These are phyloP conservation scores for Phataginus tricuspis DNA, from an alignment of 2,797 vertebrate species.

Conservation along the genomic window DNA sequence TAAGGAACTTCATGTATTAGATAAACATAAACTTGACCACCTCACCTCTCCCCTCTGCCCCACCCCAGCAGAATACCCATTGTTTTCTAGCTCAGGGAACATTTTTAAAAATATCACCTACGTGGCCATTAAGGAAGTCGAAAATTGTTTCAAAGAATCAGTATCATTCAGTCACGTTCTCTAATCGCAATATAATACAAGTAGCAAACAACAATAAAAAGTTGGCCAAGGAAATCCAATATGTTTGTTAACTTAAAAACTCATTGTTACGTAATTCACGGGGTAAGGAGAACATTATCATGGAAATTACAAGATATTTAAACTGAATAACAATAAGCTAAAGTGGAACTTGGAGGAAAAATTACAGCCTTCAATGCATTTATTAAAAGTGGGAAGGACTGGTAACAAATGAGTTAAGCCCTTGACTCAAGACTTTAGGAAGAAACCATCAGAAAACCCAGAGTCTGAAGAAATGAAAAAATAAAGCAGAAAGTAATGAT, in stretches of 20 bases:
- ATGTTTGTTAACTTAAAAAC: slow-evolving; percentile 41
- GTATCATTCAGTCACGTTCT: slow-evolving; percentile 24
- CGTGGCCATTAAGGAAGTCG: neutral
- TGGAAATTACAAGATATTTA: slow-evolving; percentile 50
- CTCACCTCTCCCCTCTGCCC: neutral
- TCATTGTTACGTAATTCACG: slow-evolving; percentile 52
- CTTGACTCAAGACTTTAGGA: neutral
- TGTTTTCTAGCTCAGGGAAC: neutral
- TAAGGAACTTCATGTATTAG: neutral
- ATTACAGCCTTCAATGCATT: slow-evolving; percentile 26
- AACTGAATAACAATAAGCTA: slow-evolving; percentile 48
- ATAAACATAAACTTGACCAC: neutral
- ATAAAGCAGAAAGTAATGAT: neutral
- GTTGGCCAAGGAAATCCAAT: slow-evolving; percentile 46
- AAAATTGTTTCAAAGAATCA: neutral
- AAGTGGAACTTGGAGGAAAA: slow-evolving; percentile 18
- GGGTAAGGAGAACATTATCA: neutral
- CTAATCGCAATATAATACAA: slow-evolving; percentile 47
- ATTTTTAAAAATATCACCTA: neutral
- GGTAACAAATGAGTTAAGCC: slow-evolving; percentile 34
- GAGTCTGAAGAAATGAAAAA: neutral
- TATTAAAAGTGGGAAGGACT: slow-evolving; percentile 48
- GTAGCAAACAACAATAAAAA: slow-evolving; percentile 42
- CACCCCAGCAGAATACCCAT: neutral
- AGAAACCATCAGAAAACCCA: neutral